Conservation (phyloP, 1,140 invertebrate species). For the Drosophila repleta region DNA sequence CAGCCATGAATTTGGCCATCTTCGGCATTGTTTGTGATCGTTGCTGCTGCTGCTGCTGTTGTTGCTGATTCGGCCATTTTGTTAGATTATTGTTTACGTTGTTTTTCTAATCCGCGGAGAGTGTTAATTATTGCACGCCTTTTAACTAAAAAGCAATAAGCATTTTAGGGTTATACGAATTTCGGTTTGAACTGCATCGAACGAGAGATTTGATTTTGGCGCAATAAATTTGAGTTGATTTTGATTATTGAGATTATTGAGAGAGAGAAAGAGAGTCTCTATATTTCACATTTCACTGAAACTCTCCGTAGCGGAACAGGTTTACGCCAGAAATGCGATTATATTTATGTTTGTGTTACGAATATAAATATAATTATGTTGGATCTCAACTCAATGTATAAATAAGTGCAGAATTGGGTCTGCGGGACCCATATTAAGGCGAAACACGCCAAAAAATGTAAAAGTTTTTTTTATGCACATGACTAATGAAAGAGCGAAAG, state of each 20-base stretch:
- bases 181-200: conserved; percentile 57
- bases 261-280: too few species aligned
- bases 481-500: conserved; percentile 60
- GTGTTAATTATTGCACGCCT: conserved; percentile 67
- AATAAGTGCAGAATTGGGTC: conserved; percentile 16
- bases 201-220: conserved; percentile 46
- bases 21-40: conserved; percentile 54
- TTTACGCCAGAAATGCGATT: not conserved
- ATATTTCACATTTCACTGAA: too few species aligned
- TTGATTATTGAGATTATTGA: too few species aligned
- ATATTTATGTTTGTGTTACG: conserved; percentile 4
- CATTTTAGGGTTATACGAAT: conserved; percentile 15
- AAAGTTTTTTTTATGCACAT: conserved; percentile 21
- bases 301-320: conserved; percentile 8
- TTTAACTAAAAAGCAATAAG: conserved; percentile 56
- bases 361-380: not conserved
- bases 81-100: conserved; percentile 42
- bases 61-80: conserved; percentile 75
- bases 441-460: conserved; percentile 2
- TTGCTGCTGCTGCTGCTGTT: too few species aligned
- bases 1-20: conserved; percentile 78
- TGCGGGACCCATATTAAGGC: conserved; percentile 3
- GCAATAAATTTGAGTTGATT: conserved; percentile 7
- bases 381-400: not conserved
- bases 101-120: conserved; percentile 19